These are phyloP conservation scores for Solen grandis DNA, from an alignment of 1,140 invertebrate species.

Conservation along the genomic window DNA sequence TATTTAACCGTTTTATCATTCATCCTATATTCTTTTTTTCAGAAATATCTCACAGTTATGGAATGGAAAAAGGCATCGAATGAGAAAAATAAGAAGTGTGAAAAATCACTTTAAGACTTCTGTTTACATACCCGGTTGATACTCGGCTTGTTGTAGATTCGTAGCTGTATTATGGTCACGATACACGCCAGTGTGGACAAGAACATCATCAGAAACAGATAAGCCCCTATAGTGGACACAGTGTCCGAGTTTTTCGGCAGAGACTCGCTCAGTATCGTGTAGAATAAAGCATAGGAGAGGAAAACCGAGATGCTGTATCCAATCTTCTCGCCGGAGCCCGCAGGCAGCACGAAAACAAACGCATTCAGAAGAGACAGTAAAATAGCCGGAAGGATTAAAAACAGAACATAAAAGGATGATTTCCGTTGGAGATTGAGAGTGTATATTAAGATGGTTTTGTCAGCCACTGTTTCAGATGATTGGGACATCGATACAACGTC, in stretches of 20 bases:
- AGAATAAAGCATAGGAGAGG: slow-evolving; percentile 81
- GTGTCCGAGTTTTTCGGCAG: slow-evolving; percentile 57
- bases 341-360: slow-evolving; percentile 82
- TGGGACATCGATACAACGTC: slow-evolving; percentile 62
- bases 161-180: slow-evolving; percentile 36
- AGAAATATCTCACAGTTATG: too few species aligned
- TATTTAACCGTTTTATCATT: too few species aligned
- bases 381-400: slow-evolving; percentile 60
- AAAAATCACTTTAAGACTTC: too few species aligned
- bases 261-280: slow-evolving; percentile 55
- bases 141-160: slow-evolving; percentile 32
- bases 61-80: too few species aligned
- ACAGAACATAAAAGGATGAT: slow-evolving; percentile 54
- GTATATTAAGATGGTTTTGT: slow-evolving; percentile 18
- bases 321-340: slow-evolving; percentile 84
- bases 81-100: too few species aligned
- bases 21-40: too few species aligned
- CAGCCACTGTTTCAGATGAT: background rate
- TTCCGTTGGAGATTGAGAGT: slow-evolving; percentile 24
- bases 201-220: slow-evolving; percentile 53
- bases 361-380: slow-evolving; percentile 58
- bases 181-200: slow-evolving; percentile 36
- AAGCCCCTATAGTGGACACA: slow-evolving; percentile 35
- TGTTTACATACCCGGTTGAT: slow-evolving; percentile 14
- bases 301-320: slow-evolving; percentile 88